Base-by-base conservation (phyloP, 2,888 invertebrate genomes). In the Pseudeuparius sepicola region DNA sequence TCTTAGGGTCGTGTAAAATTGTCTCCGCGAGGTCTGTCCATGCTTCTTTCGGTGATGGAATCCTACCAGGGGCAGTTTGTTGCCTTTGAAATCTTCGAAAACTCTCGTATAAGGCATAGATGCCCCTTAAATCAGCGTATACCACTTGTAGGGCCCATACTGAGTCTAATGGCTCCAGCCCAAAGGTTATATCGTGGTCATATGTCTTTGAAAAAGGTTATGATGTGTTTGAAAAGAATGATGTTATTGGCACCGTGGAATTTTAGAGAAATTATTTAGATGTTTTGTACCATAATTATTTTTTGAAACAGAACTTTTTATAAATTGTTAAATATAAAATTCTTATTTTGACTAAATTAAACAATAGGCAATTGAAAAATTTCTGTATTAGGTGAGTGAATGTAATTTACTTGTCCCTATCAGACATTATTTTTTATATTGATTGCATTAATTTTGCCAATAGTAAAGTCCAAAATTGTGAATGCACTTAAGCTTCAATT, bases 131-230 rank as follows among this genome's bases (percentile, higher is more conserved):
- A 53, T 78, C 76, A 17, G 69, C 65, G 38, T 73, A 66, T 2
- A 75, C 65, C 34, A 70, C 64, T 18, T 64, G 67, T 78, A 83
- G 83, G 40, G 76, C 60, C 71, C 78, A 80, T 4, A 72, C 64
- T 23, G 58, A 57, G 33, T 65, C 60, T 27, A 63, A 24, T 5
- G 34, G 12, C 29, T 47, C 46, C 34, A 53, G 32, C 10, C 50
- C 51, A 31, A 45, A 43, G 6, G 46, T 47, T 7, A 51, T 24
- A 24, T 54, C 53, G 27, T 50, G 43, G 9, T 49, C 46, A 15
- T 41, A 39, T 7, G 25, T 40, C 47, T 49, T 42, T 25, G 25
- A 16, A 38, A 23, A 18, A 17, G 14, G 14, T 14, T 11, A 14
- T 4, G 28, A 25, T 7, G 6, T 5, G 6, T 9, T 25, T 25